phyloP scores from a whole-genome alignment of 2,888 invertebrate species.

The Nymphalis urticae region DNA sequence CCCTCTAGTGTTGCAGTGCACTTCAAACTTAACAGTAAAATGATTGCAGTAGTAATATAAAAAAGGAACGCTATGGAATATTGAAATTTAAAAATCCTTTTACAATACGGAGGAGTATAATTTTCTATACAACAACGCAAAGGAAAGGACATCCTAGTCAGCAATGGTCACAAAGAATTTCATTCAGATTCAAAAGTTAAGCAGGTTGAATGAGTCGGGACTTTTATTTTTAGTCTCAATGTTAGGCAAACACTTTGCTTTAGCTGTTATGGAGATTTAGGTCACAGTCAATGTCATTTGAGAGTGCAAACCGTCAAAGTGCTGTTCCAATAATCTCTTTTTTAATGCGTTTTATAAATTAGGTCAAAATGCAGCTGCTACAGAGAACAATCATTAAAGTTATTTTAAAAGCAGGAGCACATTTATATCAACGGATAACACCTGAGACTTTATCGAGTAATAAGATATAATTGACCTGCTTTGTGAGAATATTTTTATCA shows the following conservation, averaged over 20 bases:
- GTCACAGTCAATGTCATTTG: slow-evolving; percentile 37
- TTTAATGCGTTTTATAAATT: slow-evolving; percentile 25
- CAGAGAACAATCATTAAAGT: slow-evolving; percentile 8
- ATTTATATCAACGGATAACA: slow-evolving; percentile 5
- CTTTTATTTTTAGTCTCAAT: slow-evolving; percentile 35
- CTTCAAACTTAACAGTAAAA: neutral
- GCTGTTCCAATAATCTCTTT: slow-evolving; percentile 22
- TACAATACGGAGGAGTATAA: neutral
- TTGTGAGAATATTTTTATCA: neutral
- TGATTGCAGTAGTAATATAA: neutral
- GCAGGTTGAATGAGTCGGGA: slow-evolving; percentile 27
- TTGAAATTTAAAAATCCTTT: neutral
- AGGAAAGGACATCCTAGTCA: neutral
- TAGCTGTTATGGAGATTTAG: slow-evolving; percentile 21
- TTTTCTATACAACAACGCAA: neutral
- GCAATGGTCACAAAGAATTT: slow-evolving; percentile 16
- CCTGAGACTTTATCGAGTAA: neutral
- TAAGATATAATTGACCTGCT: neutral
- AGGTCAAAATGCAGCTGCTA: slow-evolving; percentile 16
- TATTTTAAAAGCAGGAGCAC: slow-evolving; percentile 5
- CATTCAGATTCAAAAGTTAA: slow-evolving; percentile 26
- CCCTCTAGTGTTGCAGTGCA: neutral
- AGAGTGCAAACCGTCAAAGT: slow-evolving; percentile 23
- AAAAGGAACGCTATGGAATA: neutral
- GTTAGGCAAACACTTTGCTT: slow-evolving; percentile 30